Percentiles rank a stretch among this genome's conserved stretches.
These are phyloP conservation scores for Acropternis orthonyx DNA, from an alignment of 2,797 vertebrate species.

Conservation along the genomic window DNA sequence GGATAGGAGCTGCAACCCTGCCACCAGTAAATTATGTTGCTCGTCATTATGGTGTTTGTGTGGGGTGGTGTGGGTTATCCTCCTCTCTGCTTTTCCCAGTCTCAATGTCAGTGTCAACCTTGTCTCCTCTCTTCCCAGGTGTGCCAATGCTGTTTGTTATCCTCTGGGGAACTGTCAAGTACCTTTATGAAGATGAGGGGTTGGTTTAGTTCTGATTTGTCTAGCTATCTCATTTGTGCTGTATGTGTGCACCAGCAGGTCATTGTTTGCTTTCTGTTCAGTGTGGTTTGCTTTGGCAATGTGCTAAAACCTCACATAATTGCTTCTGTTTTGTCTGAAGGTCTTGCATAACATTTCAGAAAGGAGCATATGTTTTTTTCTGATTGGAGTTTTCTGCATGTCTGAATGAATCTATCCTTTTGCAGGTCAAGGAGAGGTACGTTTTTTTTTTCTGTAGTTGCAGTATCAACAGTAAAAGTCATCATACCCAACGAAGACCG, in stretches of 20 bases:
- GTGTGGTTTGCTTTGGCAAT: slow-evolving; percentile 56
- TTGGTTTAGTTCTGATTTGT: slow-evolving; percentile 80
- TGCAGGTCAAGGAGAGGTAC: slow-evolving; percentile 46
- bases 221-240: slow-evolving; percentile 28
- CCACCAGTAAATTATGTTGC: background rate
- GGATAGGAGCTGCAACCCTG: background rate
- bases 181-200: slow-evolving; percentile 93
- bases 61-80: background rate
- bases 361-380: slow-evolving; percentile 27
- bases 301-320: slow-evolving; percentile 52
- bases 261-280: slow-evolving; percentile 25
- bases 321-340: slow-evolving; percentile 56
- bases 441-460: slow-evolving; percentile 23
- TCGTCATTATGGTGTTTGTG: background rate
- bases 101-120: slow-evolving; percentile 53
- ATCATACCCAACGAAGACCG: background rate
- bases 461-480: background rate
- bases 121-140: slow-evolving; percentile 78
- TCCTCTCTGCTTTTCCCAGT: slow-evolving; percentile 4
- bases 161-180: slow-evolving; percentile 92
- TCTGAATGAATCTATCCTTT: slow-evolving; percentile 52
- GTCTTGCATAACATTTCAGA: slow-evolving; percentile 58
- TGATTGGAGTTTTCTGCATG: slow-evolving; percentile 59
- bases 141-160: slow-evolving; percentile 91
- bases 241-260: slow-evolving; percentile 8